These are phyloP conservation scores for Bradysia coprophila DNA, from an alignment of 1,140 invertebrate species.

Conservation along the genomic window DNA sequence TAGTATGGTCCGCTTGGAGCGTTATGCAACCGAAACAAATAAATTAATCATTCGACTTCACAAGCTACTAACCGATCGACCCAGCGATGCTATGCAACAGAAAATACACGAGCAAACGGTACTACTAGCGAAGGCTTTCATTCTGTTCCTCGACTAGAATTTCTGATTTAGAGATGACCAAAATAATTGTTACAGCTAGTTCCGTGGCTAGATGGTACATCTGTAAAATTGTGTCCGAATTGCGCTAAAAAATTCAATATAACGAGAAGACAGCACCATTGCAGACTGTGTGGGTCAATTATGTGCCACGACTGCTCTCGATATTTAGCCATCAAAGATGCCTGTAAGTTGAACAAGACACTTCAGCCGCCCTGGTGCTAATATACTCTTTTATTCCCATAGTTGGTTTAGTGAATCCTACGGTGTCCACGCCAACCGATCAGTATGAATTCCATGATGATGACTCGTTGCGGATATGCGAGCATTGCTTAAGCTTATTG, in stretches of 20 bases:
- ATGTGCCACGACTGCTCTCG: slow-evolving; percentile 88
- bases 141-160: neutral
- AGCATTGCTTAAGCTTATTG: slow-evolving; percentile 67
- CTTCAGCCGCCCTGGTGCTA: too few relatives aligned
- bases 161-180: neutral
- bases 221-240: slow-evolving; percentile 75
- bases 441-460: slow-evolving; percentile 30
- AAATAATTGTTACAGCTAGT: slow-evolving; percentile 42
- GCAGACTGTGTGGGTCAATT: slow-evolving; percentile 85
- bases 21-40: slow-evolving; percentile 86
- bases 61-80: slow-evolving; percentile 71
- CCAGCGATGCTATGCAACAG: slow-evolving; percentile 57
- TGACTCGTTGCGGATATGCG: slow-evolving; percentile 58
- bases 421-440: slow-evolving; percentile 24
- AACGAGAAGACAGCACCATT: slow-evolving; percentile 84
- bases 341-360: slow-evolving; percentile 66
- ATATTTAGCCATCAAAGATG: slow-evolving; percentile 66
- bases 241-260: slow-evolving; percentile 81
- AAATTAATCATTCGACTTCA: slow-evolving; percentile 87
- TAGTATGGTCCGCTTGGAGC: slow-evolving; percentile 39
- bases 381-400: slow-evolving; percentile 9
- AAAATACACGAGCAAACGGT: slow-evolving; percentile 57
- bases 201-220: slow-evolving; percentile 80
- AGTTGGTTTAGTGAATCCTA: slow-evolving; percentile 32
- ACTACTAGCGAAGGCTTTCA: slow-evolving; percentile 8